phyloP scores from a whole-genome alignment of 2,113 vertebrate genomes.

The Cephalophus harveyi region DNA sequence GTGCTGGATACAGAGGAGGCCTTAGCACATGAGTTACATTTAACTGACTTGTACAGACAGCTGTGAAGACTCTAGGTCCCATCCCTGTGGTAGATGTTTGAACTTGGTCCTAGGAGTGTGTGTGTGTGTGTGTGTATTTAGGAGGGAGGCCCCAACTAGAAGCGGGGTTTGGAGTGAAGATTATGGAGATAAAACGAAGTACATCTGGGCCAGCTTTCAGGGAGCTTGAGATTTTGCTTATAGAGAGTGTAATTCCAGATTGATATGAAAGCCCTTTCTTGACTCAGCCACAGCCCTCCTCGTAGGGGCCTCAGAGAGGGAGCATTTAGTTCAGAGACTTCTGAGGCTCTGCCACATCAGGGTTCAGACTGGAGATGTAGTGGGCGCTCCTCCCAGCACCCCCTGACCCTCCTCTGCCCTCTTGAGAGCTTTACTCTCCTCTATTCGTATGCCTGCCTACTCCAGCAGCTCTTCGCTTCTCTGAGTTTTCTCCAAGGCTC shows the following conservation, averaged over 20 bases:
- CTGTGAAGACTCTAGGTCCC: background rate
- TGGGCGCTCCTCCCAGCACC: too few species aligned
- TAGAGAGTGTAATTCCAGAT: background rate
- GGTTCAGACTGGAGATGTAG: background rate
- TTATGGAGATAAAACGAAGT: background rate
- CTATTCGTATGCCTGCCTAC: background rate
- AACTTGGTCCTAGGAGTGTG: background rate
- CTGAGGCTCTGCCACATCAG: background rate
- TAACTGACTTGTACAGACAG: background rate
- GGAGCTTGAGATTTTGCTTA: background rate
- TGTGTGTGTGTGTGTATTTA: background rate
- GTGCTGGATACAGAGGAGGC: background rate
- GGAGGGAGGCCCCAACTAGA: background rate
- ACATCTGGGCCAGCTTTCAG: background rate
- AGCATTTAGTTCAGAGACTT: background rate
- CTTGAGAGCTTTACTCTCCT: background rate
- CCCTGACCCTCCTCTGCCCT: accelerated
- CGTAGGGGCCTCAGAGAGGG: background rate
- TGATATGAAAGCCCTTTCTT: background rate
- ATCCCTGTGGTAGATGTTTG: background rate
- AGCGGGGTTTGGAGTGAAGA: background rate
- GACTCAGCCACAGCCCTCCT: background rate
- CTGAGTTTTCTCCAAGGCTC: background rate
- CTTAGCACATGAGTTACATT: background rate
- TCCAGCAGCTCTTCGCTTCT: background rate